phyloP scores from a whole-genome alignment of 2,888 invertebrate genomes.

The Nomada ruficornis region DNA sequence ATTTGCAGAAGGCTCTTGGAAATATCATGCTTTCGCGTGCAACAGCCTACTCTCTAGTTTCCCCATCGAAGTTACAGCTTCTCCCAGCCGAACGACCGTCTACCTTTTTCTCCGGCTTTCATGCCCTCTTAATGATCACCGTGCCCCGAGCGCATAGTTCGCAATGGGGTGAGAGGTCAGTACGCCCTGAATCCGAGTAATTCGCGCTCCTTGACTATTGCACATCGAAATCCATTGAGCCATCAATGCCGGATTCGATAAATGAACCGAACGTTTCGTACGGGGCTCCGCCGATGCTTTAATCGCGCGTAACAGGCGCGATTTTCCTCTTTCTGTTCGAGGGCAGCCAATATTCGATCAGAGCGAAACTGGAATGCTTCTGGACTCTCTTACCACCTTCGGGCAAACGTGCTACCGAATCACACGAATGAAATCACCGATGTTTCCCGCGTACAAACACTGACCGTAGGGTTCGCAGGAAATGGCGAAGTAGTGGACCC shows the following conservation, averaged over 20 bases:
- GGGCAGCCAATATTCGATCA: background rate
- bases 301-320: background rate
- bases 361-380: background rate
- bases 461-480: background rate
- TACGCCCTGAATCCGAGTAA: conserved; percentile 49
- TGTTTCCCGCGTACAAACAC: background rate
- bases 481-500: background rate
- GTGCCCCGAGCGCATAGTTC: conserved; percentile 29
- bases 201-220: conserved; percentile 37
- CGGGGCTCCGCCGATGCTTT: background rate
- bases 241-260: conserved; percentile 6
- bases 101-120: conserved; percentile 49
- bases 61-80: conserved; percentile 25
- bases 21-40: no score
- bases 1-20: no score
- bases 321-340: background rate
- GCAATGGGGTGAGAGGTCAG: conserved; percentile 32
- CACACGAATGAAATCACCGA: no score
- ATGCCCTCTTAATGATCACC: conserved; percentile 57
- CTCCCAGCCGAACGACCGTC: conserved; percentile 8
- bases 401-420: no score
- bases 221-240: conserved; percentile 20
- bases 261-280: background rate
- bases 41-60: no score
- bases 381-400: background rate